A percentile compares a stretch with the other conserved stretches of the same genome.
Conservation (phyloP, 2,113 vertebrate species). For the Campylomormyrus tamandua region DNA sequence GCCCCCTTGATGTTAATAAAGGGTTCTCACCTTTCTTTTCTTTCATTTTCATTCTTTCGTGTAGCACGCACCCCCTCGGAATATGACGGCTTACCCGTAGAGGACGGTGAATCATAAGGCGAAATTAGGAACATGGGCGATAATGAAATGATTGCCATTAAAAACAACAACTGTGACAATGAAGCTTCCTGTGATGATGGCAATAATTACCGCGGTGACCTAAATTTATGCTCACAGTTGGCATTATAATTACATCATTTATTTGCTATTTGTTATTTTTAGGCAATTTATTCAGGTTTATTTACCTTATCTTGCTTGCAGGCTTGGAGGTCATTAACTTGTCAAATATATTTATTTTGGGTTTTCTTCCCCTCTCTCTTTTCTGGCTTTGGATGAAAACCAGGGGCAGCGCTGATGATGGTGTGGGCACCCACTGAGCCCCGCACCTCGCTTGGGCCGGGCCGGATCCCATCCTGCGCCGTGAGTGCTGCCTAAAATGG, state of each 20-base stretch:
- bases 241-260: constrained; percentile 40
- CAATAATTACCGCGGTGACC: constrained; percentile 57
- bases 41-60: not conserved
- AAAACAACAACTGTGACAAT: constrained; percentile 60
- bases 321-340: not conserved
- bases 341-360: not conserved
- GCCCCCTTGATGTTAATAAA: constrained; percentile 43
- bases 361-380: not conserved
- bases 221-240: constrained; percentile 54
- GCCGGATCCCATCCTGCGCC: not conserved
- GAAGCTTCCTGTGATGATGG: constrained; percentile 50
- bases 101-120: constrained; percentile 46
- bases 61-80: not conserved
- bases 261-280: constrained; percentile 18
- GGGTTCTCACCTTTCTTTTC: constrained; percentile 41
- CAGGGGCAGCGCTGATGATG: not conserved
- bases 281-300: constrained; percentile 9
- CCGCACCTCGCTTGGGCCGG: not conserved
- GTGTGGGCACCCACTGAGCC: no score
- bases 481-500: not conserved
- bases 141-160: constrained; percentile 57
- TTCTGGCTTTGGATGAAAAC: not conserved
- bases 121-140: constrained; percentile 42
- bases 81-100: not conserved
- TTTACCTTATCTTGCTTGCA: not conserved